Conservation (phyloP, 2,797 vertebrate species). For the Sylvilagus floridanus region DNA sequence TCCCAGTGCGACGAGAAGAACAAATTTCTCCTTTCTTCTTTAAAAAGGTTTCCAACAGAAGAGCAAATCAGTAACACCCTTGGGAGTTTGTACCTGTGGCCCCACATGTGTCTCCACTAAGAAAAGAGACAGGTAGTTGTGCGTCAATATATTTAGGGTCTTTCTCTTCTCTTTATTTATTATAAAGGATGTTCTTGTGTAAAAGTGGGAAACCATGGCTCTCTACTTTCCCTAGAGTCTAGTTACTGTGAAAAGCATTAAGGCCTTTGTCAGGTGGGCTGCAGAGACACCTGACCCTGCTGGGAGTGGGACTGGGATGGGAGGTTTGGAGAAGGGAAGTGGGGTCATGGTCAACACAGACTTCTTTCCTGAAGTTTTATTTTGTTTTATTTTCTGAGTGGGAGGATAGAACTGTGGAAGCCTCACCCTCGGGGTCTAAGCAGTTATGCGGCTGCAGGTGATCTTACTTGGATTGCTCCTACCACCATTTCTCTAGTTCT, state of each 20-base stretch:
- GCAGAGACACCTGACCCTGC: not conserved
- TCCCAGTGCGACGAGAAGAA: not conserved
- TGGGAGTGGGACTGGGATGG: not conserved
- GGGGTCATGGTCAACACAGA: not conserved
- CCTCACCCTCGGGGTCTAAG: not conserved
- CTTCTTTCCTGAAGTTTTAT: not conserved
- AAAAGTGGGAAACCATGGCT: not conserved
- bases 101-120: not conserved
- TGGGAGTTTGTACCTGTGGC: not conserved
- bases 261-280: not conserved
- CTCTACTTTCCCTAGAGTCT: not conserved
- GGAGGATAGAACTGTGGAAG: not conserved
- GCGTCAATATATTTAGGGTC: not conserved
- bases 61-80: not conserved
- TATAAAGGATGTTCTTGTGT: not conserved
- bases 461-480: not conserved
- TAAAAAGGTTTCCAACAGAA: not conserved
- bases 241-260: not conserved
- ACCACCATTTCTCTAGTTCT: not conserved
- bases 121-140: not conserved
- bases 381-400: not conserved
- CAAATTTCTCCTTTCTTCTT: not conserved
- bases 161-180: not conserved
- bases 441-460: not conserved
- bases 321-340: not conserved